Evolutionary conservation across 2,797 vertebrate species (phyloP), one percentile per base, ranked within the genome.

Genomic region (Gambusia yucatana): DNA sequence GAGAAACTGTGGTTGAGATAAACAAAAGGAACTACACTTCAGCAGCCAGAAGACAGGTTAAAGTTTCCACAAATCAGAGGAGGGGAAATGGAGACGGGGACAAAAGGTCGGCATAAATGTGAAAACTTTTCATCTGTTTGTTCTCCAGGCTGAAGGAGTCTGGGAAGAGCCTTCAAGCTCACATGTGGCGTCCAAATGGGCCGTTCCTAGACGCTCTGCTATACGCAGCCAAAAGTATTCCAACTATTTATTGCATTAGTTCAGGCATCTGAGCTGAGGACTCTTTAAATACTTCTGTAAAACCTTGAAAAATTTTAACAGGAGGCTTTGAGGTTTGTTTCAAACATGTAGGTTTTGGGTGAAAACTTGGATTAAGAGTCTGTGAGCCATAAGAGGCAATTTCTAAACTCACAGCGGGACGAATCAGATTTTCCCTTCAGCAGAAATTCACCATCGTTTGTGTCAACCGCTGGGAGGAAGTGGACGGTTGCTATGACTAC

Each of bases 371-470:
- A 41, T 44, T 36, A 65, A 25, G 33, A 20, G 1, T 22, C 22
- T 28, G 20, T 28, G 73, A 36, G 28, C 36, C 61, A 44, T 55
- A 76, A 22, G 46, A 43, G 30, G 4, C 41, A 13, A 48, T 65
- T 20, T 71, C 3, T n/a, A 76, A 78, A 47, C 39, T 85, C 79
- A 74, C 79, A 6, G 73, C 72, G 55, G 46, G 47, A 72, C 46
- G 50, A 65, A 57, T 33, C 78, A 81, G n/a, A 73, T 70, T 83
- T 80, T 78, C 78, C 80, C 41, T 70, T 79, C 67, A 80, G 80
- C 59, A 80, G 77, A 75, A 4, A 77, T 70, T 82, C 33, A 25
- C 43, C 30, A 33, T 41, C 52, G 36, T 50, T 7, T 8, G 25
- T 41, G 44, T 39, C 7, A 9, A 30, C 59, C 16, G 0, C 72